These are phyloP conservation scores for Timandra comae DNA, from an alignment of 2,888 invertebrate species.

Conservation along the genomic window DNA sequence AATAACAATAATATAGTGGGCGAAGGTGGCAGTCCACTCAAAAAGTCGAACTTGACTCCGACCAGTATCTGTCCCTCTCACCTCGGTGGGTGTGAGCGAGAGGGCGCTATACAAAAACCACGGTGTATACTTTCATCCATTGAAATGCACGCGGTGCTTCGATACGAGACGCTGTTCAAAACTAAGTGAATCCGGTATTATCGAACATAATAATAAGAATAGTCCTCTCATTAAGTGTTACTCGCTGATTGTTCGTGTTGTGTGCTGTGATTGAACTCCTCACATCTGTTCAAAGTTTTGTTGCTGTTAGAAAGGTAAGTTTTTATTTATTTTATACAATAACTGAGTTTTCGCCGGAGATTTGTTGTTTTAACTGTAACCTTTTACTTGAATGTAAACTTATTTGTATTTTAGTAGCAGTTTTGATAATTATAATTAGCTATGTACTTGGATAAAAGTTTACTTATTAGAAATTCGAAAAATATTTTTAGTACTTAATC, in stretches of 20 bases:
- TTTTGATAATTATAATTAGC: too few relatives aligned
- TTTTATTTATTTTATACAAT: neutral
- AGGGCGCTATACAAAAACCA: constrained; percentile 72
- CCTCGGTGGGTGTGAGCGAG: constrained; percentile 44
- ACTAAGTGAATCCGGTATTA: constrained; percentile 52
- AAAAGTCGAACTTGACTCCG: constrained; percentile 49
- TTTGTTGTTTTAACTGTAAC: too few relatives aligned
- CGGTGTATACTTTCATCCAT: constrained; percentile 73
- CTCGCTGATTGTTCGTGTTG: constrained; percentile 40
- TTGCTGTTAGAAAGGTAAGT: constrained; percentile 1
- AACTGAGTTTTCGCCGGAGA: too few relatives aligned
- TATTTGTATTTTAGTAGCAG: too few relatives aligned
- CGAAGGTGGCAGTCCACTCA: constrained; percentile 58
- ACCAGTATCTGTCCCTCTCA: constrained; percentile 45
- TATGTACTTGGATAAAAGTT: too few relatives aligned
- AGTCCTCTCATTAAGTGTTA: constrained; percentile 41
- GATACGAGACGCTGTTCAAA: constrained; percentile 60
- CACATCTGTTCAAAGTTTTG: constrained; percentile 8
- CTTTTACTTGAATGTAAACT: too few relatives aligned
- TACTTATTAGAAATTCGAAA: too few relatives aligned
- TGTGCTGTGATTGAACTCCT: constrained; percentile 24
- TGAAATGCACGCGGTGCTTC: constrained; percentile 72
- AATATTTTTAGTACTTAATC: too few relatives aligned
- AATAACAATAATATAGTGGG: constrained; percentile 64
- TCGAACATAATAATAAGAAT: constrained; percentile 48